These are phyloP conservation scores for Eulemur macaco DNA, from an alignment of 2,113 vertebrate genomes.

Conservation along the genomic window DNA sequence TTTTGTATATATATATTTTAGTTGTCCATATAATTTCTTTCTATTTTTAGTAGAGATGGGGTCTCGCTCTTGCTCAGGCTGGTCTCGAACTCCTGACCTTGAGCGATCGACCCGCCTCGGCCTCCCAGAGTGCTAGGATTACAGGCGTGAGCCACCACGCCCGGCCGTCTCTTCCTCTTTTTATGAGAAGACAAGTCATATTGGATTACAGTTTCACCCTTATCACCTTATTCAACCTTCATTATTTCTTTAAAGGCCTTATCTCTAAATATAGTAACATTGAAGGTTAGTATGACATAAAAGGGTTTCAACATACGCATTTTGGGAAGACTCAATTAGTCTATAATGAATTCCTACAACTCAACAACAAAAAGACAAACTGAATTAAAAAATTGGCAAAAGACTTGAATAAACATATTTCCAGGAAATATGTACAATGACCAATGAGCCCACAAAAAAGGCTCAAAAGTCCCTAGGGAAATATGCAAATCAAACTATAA, in stretches of 20 bases:
- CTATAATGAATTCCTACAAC: neutral
- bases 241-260: neutral
- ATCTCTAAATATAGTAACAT: neutral
- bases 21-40: too few species aligned
- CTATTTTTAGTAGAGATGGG: too few species aligned
- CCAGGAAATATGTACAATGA: neutral
- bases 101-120: too few species aligned
- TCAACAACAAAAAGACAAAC: neutral
- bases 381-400: neutral
- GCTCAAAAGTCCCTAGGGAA: neutral
- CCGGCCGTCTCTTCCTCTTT: neutral
- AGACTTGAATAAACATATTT: neutral
- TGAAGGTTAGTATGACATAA: neutral
- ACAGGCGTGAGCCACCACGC: too few species aligned
- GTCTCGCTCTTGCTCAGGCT: too few species aligned
- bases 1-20: too few species aligned
- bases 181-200: neutral
- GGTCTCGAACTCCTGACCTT: too few species aligned
- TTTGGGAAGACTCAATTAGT: neutral
- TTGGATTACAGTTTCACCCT: neutral
- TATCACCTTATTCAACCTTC: neutral
- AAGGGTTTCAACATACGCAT: neutral
- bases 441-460: neutral
- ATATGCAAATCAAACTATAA: neutral
- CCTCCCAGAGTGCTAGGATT: too few species aligned